phyloP scores from a whole-genome alignment of 2,888 invertebrate species.

The Lordiphosa andalusiaca region DNA sequence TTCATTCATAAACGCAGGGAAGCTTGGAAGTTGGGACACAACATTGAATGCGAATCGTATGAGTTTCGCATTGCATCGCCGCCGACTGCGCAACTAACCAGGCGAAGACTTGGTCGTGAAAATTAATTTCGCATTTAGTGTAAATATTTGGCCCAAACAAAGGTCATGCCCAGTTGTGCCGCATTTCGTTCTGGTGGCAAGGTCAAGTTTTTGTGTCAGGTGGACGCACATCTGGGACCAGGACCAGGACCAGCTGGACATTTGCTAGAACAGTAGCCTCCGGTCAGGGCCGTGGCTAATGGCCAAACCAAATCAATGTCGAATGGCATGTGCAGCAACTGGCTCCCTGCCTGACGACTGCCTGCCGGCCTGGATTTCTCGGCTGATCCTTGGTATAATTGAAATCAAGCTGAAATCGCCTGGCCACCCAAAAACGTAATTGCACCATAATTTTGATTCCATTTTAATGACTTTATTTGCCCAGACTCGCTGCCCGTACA shows the following conservation, averaged over 20 bases:
- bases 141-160: slow-evolving; percentile 70
- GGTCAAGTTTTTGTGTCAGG: slow-evolving; percentile 50
- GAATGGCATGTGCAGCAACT: slow-evolving; percentile 58
- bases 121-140: slow-evolving; percentile 66
- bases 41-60: slow-evolving; percentile 58
- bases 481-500: slow-evolving; percentile 1
- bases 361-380: neutral
- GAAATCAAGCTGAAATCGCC: slow-evolving; percentile 40
- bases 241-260: slow-evolving; percentile 41
- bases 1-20: slow-evolving; percentile 63
- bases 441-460: slow-evolving; percentile 68
- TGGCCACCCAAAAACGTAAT: slow-evolving; percentile 70
- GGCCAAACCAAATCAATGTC: slow-evolving; percentile 22
- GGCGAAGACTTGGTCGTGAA: slow-evolving; percentile 17
- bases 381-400: slow-evolving; percentile 46
- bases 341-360: neutral
- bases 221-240: slow-evolving; percentile 52
- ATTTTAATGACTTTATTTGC: slow-evolving; percentile 72
- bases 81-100: slow-evolving; percentile 54
- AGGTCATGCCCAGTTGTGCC: slow-evolving; percentile 34
- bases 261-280: slow-evolving; percentile 60
- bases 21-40: slow-evolving; percentile 4
- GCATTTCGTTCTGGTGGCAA: slow-evolving; percentile 72
- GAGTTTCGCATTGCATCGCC: slow-evolving; percentile 31
- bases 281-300: slow-evolving; percentile 32